Evolutionary conservation across 1,140 invertebrate species (phyloP).

Genomic region (Neodiprion lecontei): DNA sequence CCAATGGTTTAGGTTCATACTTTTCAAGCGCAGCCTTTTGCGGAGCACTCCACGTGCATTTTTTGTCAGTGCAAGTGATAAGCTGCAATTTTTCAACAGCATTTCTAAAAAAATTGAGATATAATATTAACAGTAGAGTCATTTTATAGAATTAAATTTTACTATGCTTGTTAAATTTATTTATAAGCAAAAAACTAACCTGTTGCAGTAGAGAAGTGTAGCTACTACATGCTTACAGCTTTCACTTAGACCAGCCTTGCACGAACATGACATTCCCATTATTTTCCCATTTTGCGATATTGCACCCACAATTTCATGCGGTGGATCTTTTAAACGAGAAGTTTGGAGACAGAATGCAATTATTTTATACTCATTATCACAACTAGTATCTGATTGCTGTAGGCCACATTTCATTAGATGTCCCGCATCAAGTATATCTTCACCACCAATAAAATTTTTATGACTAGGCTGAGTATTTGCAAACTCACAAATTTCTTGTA

Average conservation of each 20-base stretch:
- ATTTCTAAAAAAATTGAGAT: too few species aligned
- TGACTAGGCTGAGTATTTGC: too few species aligned
- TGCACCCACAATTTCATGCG: background rate
- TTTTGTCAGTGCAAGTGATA: background rate
- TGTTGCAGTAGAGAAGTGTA: constrained; percentile 23
- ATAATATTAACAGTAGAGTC: too few species aligned
- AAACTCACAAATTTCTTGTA: too few species aligned
- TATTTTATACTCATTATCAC: too few species aligned
- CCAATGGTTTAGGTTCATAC: constrained; percentile 21
- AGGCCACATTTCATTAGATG: too few species aligned
- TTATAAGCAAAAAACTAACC: constrained; percentile 21
- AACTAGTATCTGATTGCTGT: too few species aligned
- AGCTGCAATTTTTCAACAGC: too few species aligned
- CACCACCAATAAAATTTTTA: too few species aligned
- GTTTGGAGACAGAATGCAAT: too few species aligned
- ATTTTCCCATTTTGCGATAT: background rate
- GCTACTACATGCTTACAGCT: constrained; percentile 24
- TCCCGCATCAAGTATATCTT: too few species aligned
- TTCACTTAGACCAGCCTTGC: background rate
- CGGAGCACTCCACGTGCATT: constrained; percentile 28
- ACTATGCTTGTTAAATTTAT: background rate
- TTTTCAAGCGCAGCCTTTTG: constrained; percentile 22
- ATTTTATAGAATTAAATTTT: too few species aligned
- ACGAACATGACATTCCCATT: constrained; percentile 23
- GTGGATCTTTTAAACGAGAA: background rate